These are phyloP conservation scores for Disparrhopalites patrizii DNA, from an alignment of 2,888 invertebrate species.

Conservation along the genomic window DNA sequence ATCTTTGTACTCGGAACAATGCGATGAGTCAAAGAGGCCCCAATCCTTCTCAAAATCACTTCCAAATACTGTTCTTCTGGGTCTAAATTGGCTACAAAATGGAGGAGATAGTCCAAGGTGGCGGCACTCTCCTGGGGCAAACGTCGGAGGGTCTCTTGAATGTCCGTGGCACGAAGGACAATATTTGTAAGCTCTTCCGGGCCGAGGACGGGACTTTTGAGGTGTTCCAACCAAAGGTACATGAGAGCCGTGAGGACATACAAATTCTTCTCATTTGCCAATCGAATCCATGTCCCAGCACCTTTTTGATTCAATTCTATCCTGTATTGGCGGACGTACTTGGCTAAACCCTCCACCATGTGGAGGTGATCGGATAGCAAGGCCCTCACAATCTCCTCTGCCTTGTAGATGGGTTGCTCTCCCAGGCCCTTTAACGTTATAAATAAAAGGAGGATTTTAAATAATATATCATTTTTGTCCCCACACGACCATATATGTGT, in stretches of 20 bases:
- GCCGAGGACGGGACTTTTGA: slow-evolving; percentile 65
- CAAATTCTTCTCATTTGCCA: slow-evolving; percentile 64
- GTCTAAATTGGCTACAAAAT: slow-evolving; percentile 46
- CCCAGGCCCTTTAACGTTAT: slow-evolving; percentile 1
- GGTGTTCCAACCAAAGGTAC: slow-evolving; percentile 72
- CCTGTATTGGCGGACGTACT: slow-evolving; percentile 53
- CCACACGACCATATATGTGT: too few relatives aligned
- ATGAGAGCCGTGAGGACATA: slow-evolving; percentile 62
- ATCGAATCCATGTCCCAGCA: slow-evolving; percentile 61
- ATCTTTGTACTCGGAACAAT: slow-evolving; percentile 44
- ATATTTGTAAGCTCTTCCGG: slow-evolving; percentile 65
- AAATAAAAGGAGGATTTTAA: background rate
- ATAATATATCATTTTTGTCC: too few relatives aligned
- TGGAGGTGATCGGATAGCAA: slow-evolving; percentile 59
- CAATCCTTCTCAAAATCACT: slow-evolving; percentile 39
- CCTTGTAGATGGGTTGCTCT: slow-evolving; percentile 34
- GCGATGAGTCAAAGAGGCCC: slow-evolving; percentile 46
- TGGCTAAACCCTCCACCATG: slow-evolving; percentile 56
- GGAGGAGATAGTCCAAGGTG: slow-evolving; percentile 46
- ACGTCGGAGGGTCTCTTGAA: slow-evolving; percentile 58
- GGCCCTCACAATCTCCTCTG: slow-evolving; percentile 55
- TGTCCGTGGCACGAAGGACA: slow-evolving; percentile 59
- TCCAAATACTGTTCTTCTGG: slow-evolving; percentile 36
- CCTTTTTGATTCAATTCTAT: slow-evolving; percentile 63
- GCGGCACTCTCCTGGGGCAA: slow-evolving; percentile 42